Evolutionary conservation across 23 tunicate species (phyloP).

Genomic region (Phallusia fumigata): DNA sequence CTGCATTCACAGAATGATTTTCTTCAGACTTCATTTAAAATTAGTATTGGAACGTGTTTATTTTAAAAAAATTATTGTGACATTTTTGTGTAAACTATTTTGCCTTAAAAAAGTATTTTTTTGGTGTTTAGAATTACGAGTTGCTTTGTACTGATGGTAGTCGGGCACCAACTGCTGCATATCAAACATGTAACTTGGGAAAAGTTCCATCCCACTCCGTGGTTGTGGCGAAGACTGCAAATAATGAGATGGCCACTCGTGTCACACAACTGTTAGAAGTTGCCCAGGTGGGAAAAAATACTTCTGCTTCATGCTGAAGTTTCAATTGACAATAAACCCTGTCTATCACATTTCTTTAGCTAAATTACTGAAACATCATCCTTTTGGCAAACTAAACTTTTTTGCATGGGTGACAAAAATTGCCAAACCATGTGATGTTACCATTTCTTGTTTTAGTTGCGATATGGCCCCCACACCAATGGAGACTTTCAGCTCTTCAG

Average conservation of each 20-base stretch:
- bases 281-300: slow-evolving; percentile 40
- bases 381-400: too few relatives aligned
- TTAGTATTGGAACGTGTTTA: too few relatives aligned
- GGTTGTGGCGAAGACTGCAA: slow-evolving; percentile 31
- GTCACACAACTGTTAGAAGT: slow-evolving; percentile 17
- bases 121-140: slow-evolving; percentile 45
- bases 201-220: slow-evolving; percentile 68
- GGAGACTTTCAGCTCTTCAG: slow-evolving; percentile 28
- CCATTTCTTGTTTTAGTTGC: slow-evolving; percentile 17
- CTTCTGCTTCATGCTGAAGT: too few relatives aligned
- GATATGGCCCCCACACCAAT: slow-evolving; percentile 28
- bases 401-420: too few relatives aligned
- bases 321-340: too few relatives aligned
- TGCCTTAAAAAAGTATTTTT: not conserved
- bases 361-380: too few relatives aligned
- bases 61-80: not conserved
- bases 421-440: too few relatives aligned
- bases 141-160: slow-evolving; percentile 48
- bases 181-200: slow-evolving; percentile 41
- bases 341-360: too few relatives aligned
- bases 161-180: slow-evolving; percentile 38
- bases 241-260: not conserved
- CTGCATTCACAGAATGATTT: not conserved
- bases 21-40: too few relatives aligned
- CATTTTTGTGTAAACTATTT: not conserved